Evolutionary conservation across 1,140 invertebrate genomes (phyloP).

Genomic region (Pseudomyrmex flavicornis): DNA sequence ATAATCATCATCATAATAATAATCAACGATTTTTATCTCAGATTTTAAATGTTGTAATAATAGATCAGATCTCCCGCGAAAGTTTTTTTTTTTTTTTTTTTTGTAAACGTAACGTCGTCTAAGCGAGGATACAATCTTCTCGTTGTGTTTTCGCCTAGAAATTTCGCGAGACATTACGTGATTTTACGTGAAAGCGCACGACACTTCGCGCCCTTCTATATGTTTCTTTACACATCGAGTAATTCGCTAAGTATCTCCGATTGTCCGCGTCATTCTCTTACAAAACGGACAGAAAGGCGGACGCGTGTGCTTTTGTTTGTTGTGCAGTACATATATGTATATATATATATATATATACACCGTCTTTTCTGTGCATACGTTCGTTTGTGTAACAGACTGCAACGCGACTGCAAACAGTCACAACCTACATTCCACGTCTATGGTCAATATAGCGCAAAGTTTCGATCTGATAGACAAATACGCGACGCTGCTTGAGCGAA

Average conservation of each 20-base stretch:
- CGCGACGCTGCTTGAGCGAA: constrained; percentile 17
- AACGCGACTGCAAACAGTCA: constrained; percentile 50
- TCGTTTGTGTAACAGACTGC: constrained; percentile 28
- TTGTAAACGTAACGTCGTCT: constrained; percentile 51
- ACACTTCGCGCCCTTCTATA: constrained; percentile 18
- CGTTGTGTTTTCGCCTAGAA: constrained; percentile 60
- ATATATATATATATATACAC: too few species aligned
- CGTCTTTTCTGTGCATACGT: constrained; percentile 15
- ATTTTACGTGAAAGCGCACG: constrained; percentile 5
- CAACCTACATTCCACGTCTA: constrained; percentile 50
- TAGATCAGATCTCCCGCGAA: constrained; percentile 57
- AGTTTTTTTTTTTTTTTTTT: too few species aligned
- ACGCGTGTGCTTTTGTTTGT: neutral
- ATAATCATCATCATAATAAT: constrained; percentile 78
- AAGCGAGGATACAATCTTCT: constrained; percentile 63
- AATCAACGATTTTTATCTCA: constrained; percentile 69
- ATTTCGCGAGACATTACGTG: constrained; percentile 61
- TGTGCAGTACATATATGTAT: neutral
- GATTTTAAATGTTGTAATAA: constrained; percentile 26
- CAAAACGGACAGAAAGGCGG: neutral
- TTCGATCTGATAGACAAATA: constrained; percentile 60
- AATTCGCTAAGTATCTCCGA: constrained; percentile 51
- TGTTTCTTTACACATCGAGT: constrained; percentile 47
- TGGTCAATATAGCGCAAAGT: constrained; percentile 29
- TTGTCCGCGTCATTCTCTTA: constrained; percentile 9